These are phyloP conservation scores for Dermatophagoides farinae DNA, from an alignment of 1,140 invertebrate genomes.

Conservation along the genomic window DNA sequence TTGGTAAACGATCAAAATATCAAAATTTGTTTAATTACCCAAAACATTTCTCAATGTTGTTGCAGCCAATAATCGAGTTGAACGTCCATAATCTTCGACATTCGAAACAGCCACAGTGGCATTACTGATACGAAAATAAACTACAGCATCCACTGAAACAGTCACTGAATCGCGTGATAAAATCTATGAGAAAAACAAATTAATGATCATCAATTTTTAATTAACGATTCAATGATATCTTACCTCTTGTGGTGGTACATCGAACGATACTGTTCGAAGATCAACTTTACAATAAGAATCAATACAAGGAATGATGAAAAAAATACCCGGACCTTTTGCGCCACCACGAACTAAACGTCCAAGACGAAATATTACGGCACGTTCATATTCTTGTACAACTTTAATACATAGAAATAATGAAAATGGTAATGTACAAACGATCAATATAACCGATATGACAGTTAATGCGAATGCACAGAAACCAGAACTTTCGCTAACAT, in stretches of 20 bases:
- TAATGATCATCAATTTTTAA: background rate
- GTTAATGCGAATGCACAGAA: conserved; percentile 21
- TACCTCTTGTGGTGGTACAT: conserved; percentile 35
- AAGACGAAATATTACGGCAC: conserved; percentile 21
- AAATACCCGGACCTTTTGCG: conserved; percentile 25
- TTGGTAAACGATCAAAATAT: no score
- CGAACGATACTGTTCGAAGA: conserved; percentile 36
- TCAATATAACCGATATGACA: conserved; percentile 17
- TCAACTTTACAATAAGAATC: conserved; percentile 34
- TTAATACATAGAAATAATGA: conserved; percentile 23
- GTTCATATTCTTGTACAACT: conserved; percentile 24
- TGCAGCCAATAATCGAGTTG: conserved; percentile 33
- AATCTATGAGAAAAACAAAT: conserved; percentile 20
- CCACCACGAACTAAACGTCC: conserved; percentile 19
- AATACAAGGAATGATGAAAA: conserved; percentile 39
- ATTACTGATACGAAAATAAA: conserved; percentile 48
- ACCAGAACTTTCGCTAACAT: conserved; percentile 20
- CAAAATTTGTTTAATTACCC: no score
- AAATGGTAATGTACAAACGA: conserved; percentile 20
- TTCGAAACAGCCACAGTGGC: conserved; percentile 88
- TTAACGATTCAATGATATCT: background rate
- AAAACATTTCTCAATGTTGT: conserved; percentile 34
- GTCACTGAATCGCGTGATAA: conserved; percentile 80
- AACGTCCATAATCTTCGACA: conserved; percentile 86
- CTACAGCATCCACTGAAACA: conserved; percentile 66